Percentiles rank a stretch among this genome's conserved stretches.
phyloP scores from a whole-genome alignment of 2,113 vertebrate genomes.

The Alectura lathami region DNA sequence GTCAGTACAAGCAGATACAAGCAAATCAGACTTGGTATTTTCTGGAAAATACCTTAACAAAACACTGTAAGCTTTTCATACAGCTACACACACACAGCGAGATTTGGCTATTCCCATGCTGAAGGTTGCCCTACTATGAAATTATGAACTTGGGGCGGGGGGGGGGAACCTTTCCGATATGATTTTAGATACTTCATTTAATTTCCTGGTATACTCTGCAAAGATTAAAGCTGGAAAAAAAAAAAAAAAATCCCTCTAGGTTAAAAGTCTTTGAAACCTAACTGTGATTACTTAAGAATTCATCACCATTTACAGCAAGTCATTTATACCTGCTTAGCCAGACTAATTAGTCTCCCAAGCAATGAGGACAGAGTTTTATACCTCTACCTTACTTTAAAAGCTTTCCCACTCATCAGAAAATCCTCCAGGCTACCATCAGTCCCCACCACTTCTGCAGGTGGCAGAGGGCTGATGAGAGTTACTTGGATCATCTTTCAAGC shows the following conservation, averaged over 20 bases:
- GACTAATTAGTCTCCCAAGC: constrained; percentile 17
- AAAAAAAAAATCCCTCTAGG: neutral
- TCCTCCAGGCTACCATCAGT: neutral
- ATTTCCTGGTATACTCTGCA: neutral
- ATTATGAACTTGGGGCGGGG: neutral
- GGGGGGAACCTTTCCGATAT: neutral
- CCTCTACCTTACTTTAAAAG: neutral
- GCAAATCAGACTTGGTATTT: neutral
- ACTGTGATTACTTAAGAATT: constrained; percentile 1
- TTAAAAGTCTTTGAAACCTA: neutral
- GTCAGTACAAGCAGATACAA: neutral
- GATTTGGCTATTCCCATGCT: neutral
- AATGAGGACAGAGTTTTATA: neutral
- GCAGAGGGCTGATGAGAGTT: neutral
- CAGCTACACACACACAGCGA: neutral
- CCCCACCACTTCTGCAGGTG: neutral
- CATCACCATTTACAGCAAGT: neutral
- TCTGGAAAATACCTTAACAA: neutral
- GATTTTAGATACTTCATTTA: neutral
- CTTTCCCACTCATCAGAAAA: neutral
- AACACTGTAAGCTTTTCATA: neutral
- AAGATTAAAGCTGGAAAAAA: neutral
- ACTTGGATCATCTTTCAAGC: neutral
- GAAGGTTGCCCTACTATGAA: neutral
- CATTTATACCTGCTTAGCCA: constrained; percentile 13